phyloP scores from a whole-genome alignment of 2,797 vertebrate species.

The Aselliscus stoliczkanus region DNA sequence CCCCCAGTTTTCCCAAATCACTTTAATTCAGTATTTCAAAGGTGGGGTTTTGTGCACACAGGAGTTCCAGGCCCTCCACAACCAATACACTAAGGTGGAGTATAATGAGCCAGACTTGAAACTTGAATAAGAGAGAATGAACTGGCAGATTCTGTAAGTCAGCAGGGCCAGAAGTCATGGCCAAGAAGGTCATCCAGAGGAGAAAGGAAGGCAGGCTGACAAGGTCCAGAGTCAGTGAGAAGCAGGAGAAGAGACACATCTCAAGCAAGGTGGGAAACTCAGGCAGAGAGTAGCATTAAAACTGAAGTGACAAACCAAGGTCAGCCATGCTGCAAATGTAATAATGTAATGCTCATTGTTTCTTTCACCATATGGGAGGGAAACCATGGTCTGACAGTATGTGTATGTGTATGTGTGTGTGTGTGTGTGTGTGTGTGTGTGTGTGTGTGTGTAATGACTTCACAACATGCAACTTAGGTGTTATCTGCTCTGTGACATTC shows the following conservation, averaged over 20 bases:
- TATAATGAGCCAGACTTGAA: neutral
- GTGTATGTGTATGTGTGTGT: neutral
- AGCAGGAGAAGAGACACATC: neutral
- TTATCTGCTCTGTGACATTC: neutral
- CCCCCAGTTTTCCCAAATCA: neutral
- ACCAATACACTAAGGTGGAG: neutral
- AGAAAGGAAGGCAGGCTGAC: neutral
- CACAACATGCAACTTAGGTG: neutral
- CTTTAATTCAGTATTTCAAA: neutral
- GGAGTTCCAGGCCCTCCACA: neutral
- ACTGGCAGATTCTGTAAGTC: conserved; percentile 8
- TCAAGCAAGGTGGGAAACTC: neutral
- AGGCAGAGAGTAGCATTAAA: neutral
- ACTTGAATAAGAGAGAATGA: neutral
- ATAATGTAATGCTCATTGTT: neutral
- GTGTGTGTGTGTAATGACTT: neutral
- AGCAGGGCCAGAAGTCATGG: neutral
- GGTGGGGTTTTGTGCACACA: neutral
- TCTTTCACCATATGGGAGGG: neutral
- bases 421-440: no score
- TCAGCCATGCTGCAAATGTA: neutral
- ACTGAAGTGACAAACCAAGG: neutral
- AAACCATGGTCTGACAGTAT: neutral
- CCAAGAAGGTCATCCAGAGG: neutral
- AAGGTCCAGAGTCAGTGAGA: neutral